Conservation (phyloP, 2,113 vertebrate genomes). For the Lycocorax pyrrhopterus region DNA sequence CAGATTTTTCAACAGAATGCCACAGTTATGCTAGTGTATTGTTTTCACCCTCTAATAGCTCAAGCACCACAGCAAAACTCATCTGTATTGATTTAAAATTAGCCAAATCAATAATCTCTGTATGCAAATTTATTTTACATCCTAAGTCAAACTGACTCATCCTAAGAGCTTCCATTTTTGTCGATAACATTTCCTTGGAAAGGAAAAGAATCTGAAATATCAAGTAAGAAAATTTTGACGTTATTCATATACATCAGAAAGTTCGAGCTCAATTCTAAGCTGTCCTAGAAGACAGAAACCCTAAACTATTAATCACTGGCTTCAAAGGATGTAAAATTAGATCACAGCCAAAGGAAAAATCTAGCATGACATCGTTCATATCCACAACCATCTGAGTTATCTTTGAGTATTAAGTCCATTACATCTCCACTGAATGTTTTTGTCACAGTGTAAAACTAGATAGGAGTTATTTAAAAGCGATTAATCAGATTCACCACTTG, state of each 20-base stretch:
- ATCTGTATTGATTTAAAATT: background rate
- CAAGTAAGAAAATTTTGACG: background rate
- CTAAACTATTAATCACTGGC: background rate
- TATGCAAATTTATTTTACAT: background rate
- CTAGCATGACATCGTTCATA: background rate
- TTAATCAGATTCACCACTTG: conserved; percentile 29
- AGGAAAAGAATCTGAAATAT: background rate
- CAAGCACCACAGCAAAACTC: background rate
- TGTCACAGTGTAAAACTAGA: background rate
- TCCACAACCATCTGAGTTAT: background rate
- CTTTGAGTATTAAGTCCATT: background rate
- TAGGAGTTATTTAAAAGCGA: conserved; percentile 19
- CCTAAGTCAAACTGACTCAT: background rate
- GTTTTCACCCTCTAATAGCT: background rate
- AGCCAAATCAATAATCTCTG: background rate
- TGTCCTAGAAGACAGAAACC: background rate
- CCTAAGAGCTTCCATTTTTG: background rate
- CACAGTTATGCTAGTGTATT: background rate
- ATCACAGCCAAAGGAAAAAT: background rate
- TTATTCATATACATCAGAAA: background rate
- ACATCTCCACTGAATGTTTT: background rate
- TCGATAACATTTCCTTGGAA: background rate
- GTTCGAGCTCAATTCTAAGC: background rate
- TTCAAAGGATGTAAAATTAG: background rate
- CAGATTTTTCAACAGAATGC: background rate